Evolutionary conservation across 2,888 invertebrate species (phyloP).

Genomic region (Philereme vetulata): DNA sequence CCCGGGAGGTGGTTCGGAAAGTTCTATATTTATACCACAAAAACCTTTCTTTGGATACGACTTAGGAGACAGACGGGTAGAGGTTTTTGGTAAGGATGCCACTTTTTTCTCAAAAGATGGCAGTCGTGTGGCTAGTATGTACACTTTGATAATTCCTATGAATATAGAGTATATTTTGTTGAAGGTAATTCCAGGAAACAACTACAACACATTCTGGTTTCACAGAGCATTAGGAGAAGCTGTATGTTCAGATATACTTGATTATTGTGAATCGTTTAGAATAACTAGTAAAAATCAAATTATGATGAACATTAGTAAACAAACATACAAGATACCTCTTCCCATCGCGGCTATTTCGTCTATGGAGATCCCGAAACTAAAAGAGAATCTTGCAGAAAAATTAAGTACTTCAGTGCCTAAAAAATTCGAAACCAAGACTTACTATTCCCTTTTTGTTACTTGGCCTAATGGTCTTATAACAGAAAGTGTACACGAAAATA

Average conservation of each 20-base stretch:
- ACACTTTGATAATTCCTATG: conserved; percentile 66
- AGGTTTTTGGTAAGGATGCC: conserved; percentile 72
- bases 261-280: conserved; percentile 67
- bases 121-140: conserved; percentile 58
- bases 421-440: conserved; percentile 51
- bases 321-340: conserved; percentile 48
- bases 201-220: conserved; percentile 67
- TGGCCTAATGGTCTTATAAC: conserved; percentile 77
- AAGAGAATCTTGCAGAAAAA: conserved; percentile 41
- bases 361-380: conserved; percentile 40
- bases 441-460: conserved; percentile 63
- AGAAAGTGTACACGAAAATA: conserved; percentile 64
- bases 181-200: conserved; percentile 62
- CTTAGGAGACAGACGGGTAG: conserved; percentile 71
- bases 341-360: conserved; percentile 33
- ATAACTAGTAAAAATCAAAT: conserved; percentile 65
- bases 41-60: conserved; percentile 71
- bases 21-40: conserved; percentile 36
- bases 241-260: conserved; percentile 45
- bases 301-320: conserved; percentile 66
- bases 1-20: conserved; percentile 27
- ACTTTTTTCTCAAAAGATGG: conserved; percentile 72
- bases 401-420: conserved; percentile 31
- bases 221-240: conserved; percentile 63
- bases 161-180: conserved; percentile 67